These are phyloP conservation scores for Scaptomyza graminum DNA, from an alignment of 1,140 invertebrate genomes.

Conservation along the genomic window DNA sequence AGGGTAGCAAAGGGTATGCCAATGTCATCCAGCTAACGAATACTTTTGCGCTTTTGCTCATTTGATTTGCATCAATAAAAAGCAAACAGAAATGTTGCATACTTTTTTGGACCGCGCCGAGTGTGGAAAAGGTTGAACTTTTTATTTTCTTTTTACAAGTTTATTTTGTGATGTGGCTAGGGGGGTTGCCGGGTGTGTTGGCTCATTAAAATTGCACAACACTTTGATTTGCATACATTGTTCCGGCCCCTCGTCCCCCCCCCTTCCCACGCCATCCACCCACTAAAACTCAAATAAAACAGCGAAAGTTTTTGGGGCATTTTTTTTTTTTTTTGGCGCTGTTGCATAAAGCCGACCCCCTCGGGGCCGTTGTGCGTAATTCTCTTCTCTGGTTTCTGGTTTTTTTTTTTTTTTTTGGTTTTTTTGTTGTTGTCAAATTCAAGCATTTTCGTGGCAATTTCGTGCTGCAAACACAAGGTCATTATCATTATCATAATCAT, in stretches of 20 bases:
- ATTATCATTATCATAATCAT: conserved; percentile 54
- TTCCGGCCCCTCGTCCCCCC: not conserved
- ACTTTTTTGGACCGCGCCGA: conserved; percentile 37
- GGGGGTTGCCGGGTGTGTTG: not conserved
- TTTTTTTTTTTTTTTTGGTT: conserved; percentile 17
- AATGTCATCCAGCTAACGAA: conserved; percentile 8
- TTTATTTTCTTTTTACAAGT: conserved; percentile 39
- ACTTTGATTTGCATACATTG: conserved; percentile 74
- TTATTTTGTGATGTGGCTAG: not conserved
- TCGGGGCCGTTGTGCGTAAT: conserved; percentile 25
- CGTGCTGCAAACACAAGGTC: conserved; percentile 39
- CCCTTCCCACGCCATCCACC: not conserved
- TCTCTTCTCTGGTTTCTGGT: conserved; percentile 2
- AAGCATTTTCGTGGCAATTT: conserved; percentile 47
- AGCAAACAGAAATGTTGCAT: conserved; percentile 41
- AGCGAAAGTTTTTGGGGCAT: conserved; percentile 40
- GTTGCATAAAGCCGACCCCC: conserved; percentile 11
- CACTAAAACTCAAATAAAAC: conserved; percentile 21
- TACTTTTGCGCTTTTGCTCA: conserved; percentile 1
- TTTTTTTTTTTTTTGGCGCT: conserved; percentile 9
- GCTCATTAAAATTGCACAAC: conserved; percentile 79
- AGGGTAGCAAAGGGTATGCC: not conserved
- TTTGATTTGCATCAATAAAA: conserved; percentile 36
- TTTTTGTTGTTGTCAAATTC: conserved; percentile 38
- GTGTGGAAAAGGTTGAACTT: conserved; percentile 6